These are phyloP conservation scores for Amblyopsis hoosieri DNA, from an alignment of 2,797 vertebrate species.

Conservation along the genomic window DNA sequence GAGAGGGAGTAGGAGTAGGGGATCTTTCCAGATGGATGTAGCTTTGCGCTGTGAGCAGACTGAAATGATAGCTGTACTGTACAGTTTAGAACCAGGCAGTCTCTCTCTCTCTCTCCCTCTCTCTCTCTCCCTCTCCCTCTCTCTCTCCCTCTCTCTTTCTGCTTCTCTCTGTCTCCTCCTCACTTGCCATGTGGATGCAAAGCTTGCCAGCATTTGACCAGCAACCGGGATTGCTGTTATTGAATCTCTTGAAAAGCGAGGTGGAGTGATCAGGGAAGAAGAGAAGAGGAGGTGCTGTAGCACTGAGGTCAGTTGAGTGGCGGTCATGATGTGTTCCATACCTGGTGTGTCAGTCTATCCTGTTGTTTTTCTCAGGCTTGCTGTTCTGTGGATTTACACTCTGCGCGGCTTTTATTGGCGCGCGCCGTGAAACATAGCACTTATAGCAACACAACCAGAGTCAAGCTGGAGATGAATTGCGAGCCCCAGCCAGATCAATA, in stretches of 20 bases:
- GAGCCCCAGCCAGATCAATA: background rate
- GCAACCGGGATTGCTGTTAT: constrained; percentile 12
- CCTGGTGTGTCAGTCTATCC: background rate
- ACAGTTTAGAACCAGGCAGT: constrained; percentile 27
- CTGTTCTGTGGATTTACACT: constrained; percentile 12
- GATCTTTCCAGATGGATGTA: constrained; percentile 63
- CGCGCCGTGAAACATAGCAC: too few relatives aligned
- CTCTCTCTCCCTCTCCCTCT: constrained; percentile 5
- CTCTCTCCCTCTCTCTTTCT: constrained; percentile 1
- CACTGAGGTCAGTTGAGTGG: constrained; percentile 1
- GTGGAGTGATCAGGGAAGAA: constrained; percentile 17
- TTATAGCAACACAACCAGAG: constrained; percentile 10
- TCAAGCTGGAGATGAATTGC: background rate
- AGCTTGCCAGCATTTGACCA: constrained; percentile 9
- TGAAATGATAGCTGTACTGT: constrained; percentile 41
- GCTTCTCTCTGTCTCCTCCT: background rate
- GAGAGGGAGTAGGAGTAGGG: constrained; percentile 34
- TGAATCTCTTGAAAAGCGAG: background rate
- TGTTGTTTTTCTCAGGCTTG: background rate
- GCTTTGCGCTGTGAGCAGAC: constrained; percentile 56
- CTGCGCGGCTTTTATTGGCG: constrained; percentile 20
- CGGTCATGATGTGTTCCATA: background rate
- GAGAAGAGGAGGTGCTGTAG: constrained; percentile 1
- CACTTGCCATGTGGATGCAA: constrained; percentile 47
- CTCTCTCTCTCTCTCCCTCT: constrained; percentile 1